Percentiles rank a stretch among this genome's conserved stretches.
phyloP scores from a whole-genome alignment of 37 sponge, comb jelly and placozoan species.

The Chondrilla cf. caribensis region DNA sequence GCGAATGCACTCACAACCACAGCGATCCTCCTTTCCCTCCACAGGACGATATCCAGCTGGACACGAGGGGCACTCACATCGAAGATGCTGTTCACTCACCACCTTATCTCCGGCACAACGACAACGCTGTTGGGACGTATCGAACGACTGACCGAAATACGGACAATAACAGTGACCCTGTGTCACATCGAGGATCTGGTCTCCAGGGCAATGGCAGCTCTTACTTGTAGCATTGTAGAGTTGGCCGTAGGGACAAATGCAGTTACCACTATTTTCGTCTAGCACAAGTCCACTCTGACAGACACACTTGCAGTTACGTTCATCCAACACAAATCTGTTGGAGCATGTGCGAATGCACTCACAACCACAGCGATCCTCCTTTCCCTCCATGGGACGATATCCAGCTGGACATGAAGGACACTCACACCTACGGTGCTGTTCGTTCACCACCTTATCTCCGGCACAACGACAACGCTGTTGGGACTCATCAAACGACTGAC shows the following conservation, averaged over 20 bases:
- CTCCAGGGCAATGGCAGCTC: slow-evolving; percentile 13
- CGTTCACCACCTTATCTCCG: neutral
- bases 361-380: neutral
- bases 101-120: slow-evolving; percentile 6
- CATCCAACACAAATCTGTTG: neutral
- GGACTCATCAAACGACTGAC: neutral
- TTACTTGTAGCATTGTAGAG: neutral
- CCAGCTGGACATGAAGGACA: neutral
- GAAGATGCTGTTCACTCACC: neutral
- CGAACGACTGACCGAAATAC: neutral
- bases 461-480: neutral
- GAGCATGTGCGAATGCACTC: neutral
- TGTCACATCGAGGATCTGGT: neutral
- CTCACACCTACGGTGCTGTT: neutral
- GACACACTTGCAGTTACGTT: neutral
- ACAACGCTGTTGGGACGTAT: neutral
- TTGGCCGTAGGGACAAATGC: slow-evolving; percentile 8
- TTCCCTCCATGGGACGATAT: neutral
- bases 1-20: neutral
- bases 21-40: neutral
- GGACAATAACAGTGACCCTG: neutral
- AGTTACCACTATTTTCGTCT: neutral
- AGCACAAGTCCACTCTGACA: neutral
- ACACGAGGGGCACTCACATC: neutral
- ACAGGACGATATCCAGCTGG: neutral